phyloP scores from a whole-genome alignment of 2,888 invertebrate genomes.

The Leptinotarsa peninsularis region DNA sequence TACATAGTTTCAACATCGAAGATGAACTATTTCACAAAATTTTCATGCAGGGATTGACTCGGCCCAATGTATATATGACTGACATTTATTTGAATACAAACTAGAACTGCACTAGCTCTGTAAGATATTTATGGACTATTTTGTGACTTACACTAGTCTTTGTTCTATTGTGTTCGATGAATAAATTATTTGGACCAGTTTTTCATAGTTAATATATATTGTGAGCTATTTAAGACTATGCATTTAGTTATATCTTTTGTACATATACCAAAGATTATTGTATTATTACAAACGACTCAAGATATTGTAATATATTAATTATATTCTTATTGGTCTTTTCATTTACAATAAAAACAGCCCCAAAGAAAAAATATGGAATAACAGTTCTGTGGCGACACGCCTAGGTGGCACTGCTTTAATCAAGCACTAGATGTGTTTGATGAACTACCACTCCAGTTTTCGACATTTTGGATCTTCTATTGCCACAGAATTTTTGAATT shows the following conservation, averaged over 20 bases:
- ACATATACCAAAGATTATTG: slow-evolving; percentile 59
- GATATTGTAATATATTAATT: slow-evolving; percentile 42
- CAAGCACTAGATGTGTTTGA: no score
- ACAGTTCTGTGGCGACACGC: no score
- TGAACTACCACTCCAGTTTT: no score
- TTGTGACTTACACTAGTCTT: slow-evolving; percentile 47
- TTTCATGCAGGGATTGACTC: neutral
- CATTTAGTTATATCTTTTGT: slow-evolving; percentile 55
- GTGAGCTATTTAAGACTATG: slow-evolving; percentile 43
- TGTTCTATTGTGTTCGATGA: slow-evolving; percentile 42
- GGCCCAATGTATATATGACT: slow-evolving; percentile 24
- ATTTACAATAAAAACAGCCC: neutral
- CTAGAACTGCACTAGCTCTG: slow-evolving; percentile 18
- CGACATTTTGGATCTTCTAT: no score
- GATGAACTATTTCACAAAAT: neutral
- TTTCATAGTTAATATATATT: slow-evolving; percentile 42
- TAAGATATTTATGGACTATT: slow-evolving; percentile 29
- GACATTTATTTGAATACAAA: slow-evolving; percentile 24
- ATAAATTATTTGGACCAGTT: slow-evolving; percentile 44
- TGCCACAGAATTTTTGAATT: no score
- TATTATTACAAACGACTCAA: slow-evolving; percentile 42
- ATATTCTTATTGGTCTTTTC: slow-evolving; percentile 17
- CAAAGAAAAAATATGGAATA: no score
- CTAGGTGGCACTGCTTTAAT: no score
- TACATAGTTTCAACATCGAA: no score